Evolutionary conservation across 2,797 vertebrate genomes (phyloP).

Genomic region (Ara ararauna): DNA sequence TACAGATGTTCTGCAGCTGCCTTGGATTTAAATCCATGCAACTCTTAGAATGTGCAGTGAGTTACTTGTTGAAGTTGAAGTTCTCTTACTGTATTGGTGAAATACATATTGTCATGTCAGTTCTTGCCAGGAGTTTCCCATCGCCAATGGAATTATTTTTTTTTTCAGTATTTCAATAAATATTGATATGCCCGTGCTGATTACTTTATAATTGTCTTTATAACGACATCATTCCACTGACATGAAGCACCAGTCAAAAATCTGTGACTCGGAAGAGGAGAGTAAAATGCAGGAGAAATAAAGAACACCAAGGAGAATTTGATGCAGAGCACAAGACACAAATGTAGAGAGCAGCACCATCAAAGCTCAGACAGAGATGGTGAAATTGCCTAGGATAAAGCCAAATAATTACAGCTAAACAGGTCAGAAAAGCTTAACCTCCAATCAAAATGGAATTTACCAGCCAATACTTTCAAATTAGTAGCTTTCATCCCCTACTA

Average conservation of each 20-base stretch:
- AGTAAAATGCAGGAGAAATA: neutral
- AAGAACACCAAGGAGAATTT: neutral
- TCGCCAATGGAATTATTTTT: slow-evolving; percentile 80
- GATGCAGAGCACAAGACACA: neutral
- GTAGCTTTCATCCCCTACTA: neutral
- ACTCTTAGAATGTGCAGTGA: slow-evolving; percentile 77
- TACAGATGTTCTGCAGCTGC: slow-evolving; percentile 78
- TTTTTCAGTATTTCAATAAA: slow-evolving; percentile 93
- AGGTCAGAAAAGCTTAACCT: neutral
- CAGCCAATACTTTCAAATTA: neutral
- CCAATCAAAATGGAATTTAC: neutral
- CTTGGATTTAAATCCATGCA: slow-evolving; percentile 77
- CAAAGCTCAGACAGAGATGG: neutral
- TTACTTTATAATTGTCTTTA: slow-evolving; percentile 70
- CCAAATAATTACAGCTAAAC: neutral
- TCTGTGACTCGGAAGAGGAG: neutral
- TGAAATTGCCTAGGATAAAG: neutral
- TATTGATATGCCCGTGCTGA: slow-evolving; percentile 82
- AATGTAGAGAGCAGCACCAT: neutral
- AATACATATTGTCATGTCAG: slow-evolving; percentile 81
- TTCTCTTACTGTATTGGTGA: slow-evolving; percentile 81
- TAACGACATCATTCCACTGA: slow-evolving; percentile 80
- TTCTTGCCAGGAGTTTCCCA: slow-evolving; percentile 83
- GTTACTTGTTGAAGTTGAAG: slow-evolving; percentile 74
- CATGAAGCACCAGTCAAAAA: slow-evolving; percentile 47